Evolutionary conservation across 2,888 invertebrate genomes (phyloP), one percentile per base, ranked within the genome.

Genomic region (Patella ulyssiponensis): DNA sequence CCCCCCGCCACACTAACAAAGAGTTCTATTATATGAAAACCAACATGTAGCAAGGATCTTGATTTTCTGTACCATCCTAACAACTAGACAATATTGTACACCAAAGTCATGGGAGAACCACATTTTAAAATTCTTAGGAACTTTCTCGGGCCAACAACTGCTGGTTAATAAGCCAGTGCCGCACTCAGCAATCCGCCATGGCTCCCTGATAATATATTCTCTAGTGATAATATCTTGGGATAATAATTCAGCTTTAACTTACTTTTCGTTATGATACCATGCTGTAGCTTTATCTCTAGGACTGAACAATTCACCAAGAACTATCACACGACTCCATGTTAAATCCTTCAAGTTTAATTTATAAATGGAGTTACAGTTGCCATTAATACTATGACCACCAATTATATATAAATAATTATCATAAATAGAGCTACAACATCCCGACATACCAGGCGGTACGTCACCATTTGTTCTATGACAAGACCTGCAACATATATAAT

Each of bases 391-490:
- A 80, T 88, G 87, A 7, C 92, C 92, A 74, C 90, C 90, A 84
- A 91, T 86, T 17, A 92, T 77, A 79, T 90, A 92, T 69, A 89
- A 80, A 74, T 81, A 74, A 23, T 86, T 83, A 52, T 86, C 80
- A 14, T 89, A 64, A 5, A 90, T 75, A 74, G 86, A 86, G 23
- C 87, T 89, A 20, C 85, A 81, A 2, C 90, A 86, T 1, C 91
- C 91, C 15, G 91, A 90, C 9, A 88, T 86, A 7, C 88, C 88
- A 5, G 81, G 79, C 23, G 91, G 92, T n/a, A 79, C 54, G 7
- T 83, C 73, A 0, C 87, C 88, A 2, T 78, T 81, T 3, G 86
- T 85, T 64, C 81, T 81, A 73, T 86, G 84, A 5, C 70, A 56
- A 20, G 51, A 77, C 81, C 82, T 82, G 76, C 14, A 73, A 69